Base-by-base conservation (phyloP, 2,113 vertebrate genomes). In the Cnemophilus loriae region DNA sequence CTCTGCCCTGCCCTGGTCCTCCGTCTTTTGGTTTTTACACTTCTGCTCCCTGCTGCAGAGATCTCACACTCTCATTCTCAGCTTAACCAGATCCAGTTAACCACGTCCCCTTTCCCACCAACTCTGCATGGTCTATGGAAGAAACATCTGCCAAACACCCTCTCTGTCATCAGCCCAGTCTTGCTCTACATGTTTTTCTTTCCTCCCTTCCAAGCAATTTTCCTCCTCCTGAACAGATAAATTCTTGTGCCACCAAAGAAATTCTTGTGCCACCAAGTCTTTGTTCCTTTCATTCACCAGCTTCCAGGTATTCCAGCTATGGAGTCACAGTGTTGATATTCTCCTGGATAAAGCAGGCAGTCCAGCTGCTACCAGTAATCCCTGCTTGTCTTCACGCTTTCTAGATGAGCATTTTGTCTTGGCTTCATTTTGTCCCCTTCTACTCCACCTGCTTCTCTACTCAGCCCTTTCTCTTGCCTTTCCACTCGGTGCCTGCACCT, bases 91-190 rank as follows among this genome's bases (percentile, higher is more conserved):
- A 59, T 14, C 44, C 55, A 33, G 9, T 52, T 10, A 41, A 68
- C 21, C 6, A 14, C 32, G 28, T 52, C 16, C 11, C 21, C 15
- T 61, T 41, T 91, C 67, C 23, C 44, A 55, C 9, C 57, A 85
- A 4, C 13, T 61, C 0, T 0, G 18, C 44, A 74, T 0, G 6
- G 21, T 27, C 53, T 46, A 3, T 13, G 20, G 47, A 77, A 83
- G 22, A 50, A 86, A 52, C 9, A 33, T 26, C 20, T 75, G 61
- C 47, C 57, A 56, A 33, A 46, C 24, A 47, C 11, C 13, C 26
- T 33, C 56, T 55, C 64, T 70, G 49, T 30, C 68, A 71, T 42
- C 46, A 89, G 47, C 42, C 73, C 41, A 49, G 61, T 33, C 63
- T 59, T 76, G 23, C 41, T 46, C 12, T 46, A 28, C 11, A n/a